Evolutionary conservation across 2,888 invertebrate genomes (phyloP), one percentile per base, ranked within the genome.

Genomic region (Acanthacorydalis orientalis): DNA sequence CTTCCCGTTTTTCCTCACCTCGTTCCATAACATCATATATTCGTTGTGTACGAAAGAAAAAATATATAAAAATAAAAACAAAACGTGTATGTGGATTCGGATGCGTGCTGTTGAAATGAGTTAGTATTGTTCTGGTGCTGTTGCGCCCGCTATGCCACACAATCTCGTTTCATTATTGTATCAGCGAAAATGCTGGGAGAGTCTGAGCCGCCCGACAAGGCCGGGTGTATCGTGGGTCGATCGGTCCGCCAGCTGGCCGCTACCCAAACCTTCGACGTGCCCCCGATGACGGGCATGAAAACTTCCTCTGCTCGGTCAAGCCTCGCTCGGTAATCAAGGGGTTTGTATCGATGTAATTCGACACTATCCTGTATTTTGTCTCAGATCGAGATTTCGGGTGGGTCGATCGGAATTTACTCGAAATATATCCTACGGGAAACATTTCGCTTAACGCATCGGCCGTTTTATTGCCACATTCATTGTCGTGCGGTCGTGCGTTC

Each of bases 131-230:
- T 15, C n/a, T 23, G 44, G 44, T 44, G 44, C 35, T 16, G 16
- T 23, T 35, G 44, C 44, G 33, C 44, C 44, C 35, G 34, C 35
- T 44, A 44, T 44, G 50, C 50, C 48, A 48, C 41, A 48, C 47
- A 48, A 48, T 50, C 48, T 50, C 48, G 50, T 50, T 46, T 50
- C 50, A 48, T 50, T 50, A 49, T 50, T 50, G 44, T 50, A 49
- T 50, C 50, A 50, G 48, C 47, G 50, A 50, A 38, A 47, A 41
- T 39, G 48, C 46, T 40, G 47, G 44, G 37, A 44, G 35, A 23
- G 32, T 16, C 16, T 33, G 32, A 37, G 44, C 44, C 16, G 44
- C 37, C 44, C 44, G 44, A 15, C 33, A 15, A 14, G 33, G 38
- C 35, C 45, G 43, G 47, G 33, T 35, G 44, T 35, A 16, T 35